These are phyloP conservation scores for Vulpes vulpes DNA, from an alignment of 2,113 vertebrate genomes.

Conservation along the genomic window DNA sequence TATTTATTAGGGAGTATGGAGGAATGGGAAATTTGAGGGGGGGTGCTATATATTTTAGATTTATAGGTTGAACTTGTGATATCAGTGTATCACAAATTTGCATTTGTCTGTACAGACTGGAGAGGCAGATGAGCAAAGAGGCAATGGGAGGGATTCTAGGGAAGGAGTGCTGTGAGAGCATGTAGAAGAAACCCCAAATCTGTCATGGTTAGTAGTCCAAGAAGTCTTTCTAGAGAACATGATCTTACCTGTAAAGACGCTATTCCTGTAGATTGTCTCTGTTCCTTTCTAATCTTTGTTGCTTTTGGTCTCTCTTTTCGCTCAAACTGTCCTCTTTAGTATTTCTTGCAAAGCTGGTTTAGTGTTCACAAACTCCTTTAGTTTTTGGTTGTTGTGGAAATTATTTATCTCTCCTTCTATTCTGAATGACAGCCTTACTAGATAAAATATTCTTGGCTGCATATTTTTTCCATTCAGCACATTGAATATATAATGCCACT, in stretches of 20 bases:
- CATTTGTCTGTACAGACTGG: neutral
- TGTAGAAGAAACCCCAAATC: fast-evolving
- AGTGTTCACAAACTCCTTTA: no score
- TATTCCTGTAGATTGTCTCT: no score
- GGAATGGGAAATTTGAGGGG: neutral
- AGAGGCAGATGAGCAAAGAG: neutral
- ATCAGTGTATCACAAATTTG: neutral
- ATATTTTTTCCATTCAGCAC: no score
- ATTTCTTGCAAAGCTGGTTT: no score
- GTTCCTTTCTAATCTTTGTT: no score
- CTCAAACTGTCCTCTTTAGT: no score
- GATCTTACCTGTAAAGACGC: neutral
- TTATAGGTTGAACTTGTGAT: neutral
- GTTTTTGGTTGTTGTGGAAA: no score
- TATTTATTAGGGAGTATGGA: neutral
- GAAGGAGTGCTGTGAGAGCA: neutral
- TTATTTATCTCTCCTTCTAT: no score
- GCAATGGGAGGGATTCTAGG: neutral
- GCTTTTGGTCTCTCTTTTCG: no score
- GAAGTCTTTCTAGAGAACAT: neutral
- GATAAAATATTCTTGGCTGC: no score
- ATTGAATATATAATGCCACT: no score
- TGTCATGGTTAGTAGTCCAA: neutral
- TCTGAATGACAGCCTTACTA: no score
- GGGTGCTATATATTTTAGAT: neutral